phyloP scores from a whole-genome alignment of 2,797 vertebrate species.

The Lepidocolaptes lacrymiger region DNA sequence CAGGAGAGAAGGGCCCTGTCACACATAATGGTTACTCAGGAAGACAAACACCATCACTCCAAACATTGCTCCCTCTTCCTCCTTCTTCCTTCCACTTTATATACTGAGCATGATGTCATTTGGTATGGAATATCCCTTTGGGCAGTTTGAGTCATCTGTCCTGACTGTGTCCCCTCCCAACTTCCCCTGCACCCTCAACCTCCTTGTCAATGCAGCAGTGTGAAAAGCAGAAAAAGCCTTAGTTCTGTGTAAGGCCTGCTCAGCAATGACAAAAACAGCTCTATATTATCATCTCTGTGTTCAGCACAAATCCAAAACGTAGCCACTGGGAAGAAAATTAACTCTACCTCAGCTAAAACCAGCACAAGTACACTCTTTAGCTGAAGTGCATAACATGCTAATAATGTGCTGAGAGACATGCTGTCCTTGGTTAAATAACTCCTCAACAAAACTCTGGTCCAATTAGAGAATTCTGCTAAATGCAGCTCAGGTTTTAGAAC shows the following conservation, averaged over 20 bases:
- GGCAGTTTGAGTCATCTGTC: not conserved
- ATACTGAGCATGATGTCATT: not conserved
- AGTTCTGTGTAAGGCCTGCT: not conserved
- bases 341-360: fast-evolving
- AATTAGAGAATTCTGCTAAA: not conserved
- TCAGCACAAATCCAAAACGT: not conserved
- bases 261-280: not conserved
- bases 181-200: not conserved
- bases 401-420: not conserved
- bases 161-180: not conserved
- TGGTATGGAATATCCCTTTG: not conserved
- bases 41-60: not conserved
- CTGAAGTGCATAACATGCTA: not conserved
- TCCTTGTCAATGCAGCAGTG: not conserved
- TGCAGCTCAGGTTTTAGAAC: not conserved
- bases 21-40: not conserved
- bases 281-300: not conserved
- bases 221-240: not conserved
- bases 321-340: not conserved
- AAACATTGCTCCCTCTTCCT: not conserved
- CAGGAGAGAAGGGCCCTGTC: not conserved
- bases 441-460: not conserved
- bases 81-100: not conserved
- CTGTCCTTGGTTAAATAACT: not conserved
- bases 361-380: not conserved